Evolutionary conservation across 2,888 invertebrate genomes (phyloP).

Genomic region (Stenolophus ochropezus): DNA sequence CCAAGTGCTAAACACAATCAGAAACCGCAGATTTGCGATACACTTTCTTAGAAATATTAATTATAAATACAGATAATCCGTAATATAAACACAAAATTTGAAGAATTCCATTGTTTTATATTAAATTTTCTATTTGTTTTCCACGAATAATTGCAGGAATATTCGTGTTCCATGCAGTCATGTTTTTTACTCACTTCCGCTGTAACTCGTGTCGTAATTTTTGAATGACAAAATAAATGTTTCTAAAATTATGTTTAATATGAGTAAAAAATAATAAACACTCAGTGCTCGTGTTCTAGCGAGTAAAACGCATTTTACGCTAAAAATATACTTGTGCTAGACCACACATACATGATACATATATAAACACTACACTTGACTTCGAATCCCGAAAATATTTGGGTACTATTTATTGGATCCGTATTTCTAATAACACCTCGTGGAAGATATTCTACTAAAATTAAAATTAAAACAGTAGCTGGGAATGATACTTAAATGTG

Average conservation of each 20-base stretch:
- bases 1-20: background rate
- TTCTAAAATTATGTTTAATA: background rate
- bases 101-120: constrained; percentile 1
- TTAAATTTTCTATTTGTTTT: background rate
- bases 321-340: background rate
- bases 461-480: no score
- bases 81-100: constrained; percentile 1
- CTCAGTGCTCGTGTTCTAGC: background rate
- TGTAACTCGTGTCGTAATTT: background rate
- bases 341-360: no score
- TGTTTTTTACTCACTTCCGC: background rate
- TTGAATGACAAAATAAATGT: background rate
- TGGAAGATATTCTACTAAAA: no score
- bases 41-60: constrained; percentile 12
- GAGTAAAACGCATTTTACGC: background rate
- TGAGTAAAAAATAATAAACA: background rate
- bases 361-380: no score
- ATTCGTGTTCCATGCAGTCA: background rate
- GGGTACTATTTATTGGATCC: no score
- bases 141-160: background rate
- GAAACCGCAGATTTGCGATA: background rate
- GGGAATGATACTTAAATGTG: no score
- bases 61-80: background rate
- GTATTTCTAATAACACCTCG: no score
- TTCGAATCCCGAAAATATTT: no score